A percentile compares a stretch with the other conserved stretches of the same genome.
Evolutionary conservation across 2,888 invertebrate species (phyloP).

Genomic region (Thera britannica): DNA sequence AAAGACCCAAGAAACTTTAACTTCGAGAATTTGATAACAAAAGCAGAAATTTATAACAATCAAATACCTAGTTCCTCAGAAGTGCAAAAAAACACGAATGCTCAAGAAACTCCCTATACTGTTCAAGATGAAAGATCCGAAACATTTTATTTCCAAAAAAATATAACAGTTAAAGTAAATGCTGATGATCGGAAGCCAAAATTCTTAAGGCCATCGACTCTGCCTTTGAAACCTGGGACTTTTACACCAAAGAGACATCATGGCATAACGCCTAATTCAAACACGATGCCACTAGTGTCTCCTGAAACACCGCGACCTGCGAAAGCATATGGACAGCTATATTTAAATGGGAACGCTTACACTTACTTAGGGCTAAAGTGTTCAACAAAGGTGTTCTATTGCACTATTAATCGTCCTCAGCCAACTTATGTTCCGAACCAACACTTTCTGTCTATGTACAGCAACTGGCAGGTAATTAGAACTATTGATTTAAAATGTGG

Average conservation of each 20-base stretch:
- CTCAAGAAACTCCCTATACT: conserved; percentile 58
- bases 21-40: conserved; percentile 81
- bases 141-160: conserved; percentile 80
- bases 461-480: conserved; percentile 93
- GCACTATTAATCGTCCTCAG: conserved; percentile 96
- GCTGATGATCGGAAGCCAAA: conserved; percentile 84
- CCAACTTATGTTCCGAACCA: conserved; percentile 97
- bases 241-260: conserved; percentile 92
- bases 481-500: conserved; percentile 23
- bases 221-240: conserved; percentile 93
- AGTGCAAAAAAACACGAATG: conserved; percentile 70
- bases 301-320: conserved; percentile 96
- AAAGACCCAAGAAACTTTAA: conserved; percentile 74
- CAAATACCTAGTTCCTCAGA: conserved; percentile 75
- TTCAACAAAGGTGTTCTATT: conserved; percentile 95
- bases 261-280: conserved; percentile 92
- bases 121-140: conserved; percentile 74
- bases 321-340: conserved; percentile 95
- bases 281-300: conserved; percentile 93
- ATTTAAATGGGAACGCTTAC: conserved; percentile 95
- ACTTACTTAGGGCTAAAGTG: conserved; percentile 96
- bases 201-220: conserved; percentile 92
- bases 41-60: conserved; percentile 79
- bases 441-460: conserved; percentile 97
- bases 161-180: conserved; percentile 55